Percentiles rank a stretch among this genome's conserved stretches.
Evolutionary conservation across 2,113 vertebrate genomes (phyloP).

Genomic region (Stigmatopora nigra): DNA sequence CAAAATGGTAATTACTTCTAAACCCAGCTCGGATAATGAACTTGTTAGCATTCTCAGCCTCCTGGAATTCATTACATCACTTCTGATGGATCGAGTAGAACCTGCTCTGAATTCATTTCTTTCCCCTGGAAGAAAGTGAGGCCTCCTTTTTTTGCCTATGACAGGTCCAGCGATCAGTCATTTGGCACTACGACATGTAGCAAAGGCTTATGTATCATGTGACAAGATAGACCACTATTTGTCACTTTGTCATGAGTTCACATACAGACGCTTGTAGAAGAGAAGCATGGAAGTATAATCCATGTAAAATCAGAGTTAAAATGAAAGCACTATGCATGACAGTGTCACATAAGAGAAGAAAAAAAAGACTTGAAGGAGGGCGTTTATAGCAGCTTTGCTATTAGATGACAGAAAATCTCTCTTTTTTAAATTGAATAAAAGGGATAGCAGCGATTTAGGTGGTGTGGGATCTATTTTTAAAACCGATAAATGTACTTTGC

Average conservation of each 20-base stretch:
- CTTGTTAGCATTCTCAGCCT: conserved; percentile 65
- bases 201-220: conserved; percentile 9
- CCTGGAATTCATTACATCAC: conserved; percentile 60
- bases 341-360: background rate
- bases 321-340: conserved; percentile 2
- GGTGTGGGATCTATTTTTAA: conserved; percentile 14
- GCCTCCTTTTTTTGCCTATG: background rate
- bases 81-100: conserved; percentile 40
- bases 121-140: conserved; percentile 11
- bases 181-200: conserved; percentile 11
- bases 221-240: conserved; percentile 22
- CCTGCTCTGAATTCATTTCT: conserved; percentile 44
- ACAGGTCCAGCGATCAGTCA: conserved; percentile 11
- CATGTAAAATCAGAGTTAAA: conserved; percentile 1
- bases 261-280: background rate
- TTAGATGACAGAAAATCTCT: conserved; percentile 8
- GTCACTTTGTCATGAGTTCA: conserved; percentile 34
- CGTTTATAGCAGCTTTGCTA: conserved; percentile 12
- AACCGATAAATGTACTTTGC: conserved; percentile 13
- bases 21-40: conserved; percentile 63
- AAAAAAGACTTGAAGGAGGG: background rate
- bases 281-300: conserved; percentile 6
- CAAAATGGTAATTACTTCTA: conserved; percentile 68
- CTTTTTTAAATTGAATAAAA: background rate
- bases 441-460: conserved; percentile 5